Base-by-base conservation (phyloP, 2,113 vertebrate genomes). In the Polypterus bichir region DNA sequence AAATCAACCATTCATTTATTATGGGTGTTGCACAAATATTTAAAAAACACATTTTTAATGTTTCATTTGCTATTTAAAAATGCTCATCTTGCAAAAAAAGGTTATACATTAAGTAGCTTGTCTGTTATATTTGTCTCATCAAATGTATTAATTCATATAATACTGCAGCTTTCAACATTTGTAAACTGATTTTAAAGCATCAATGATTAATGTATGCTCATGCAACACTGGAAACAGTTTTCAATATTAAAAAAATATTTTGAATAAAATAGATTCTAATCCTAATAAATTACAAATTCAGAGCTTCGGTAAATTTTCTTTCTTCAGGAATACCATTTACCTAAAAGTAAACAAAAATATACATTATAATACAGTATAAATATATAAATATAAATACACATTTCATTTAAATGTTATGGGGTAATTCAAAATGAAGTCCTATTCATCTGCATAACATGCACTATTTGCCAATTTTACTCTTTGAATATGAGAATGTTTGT, bases 281-380 rank as follows among this genome's bases (percentile, higher is more conserved):
- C 27, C 62, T n/a, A 54, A 53, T 60, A 54, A 69, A 70, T 90
- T 89, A 97, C 76, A 97, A 81, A 77, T 95, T 91, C 69, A 94
- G 82, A 4, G 92, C 94, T 79, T 97, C 93, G 0, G 92, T 94
- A 74, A 98, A 87, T 69, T 98, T 98, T 65, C 92, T 84, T 73
- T 98, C 94, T 80, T 98, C 96, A 98, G 94, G 94, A 87, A 97
- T 98, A 92, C 94, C 96, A 95, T 98, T 98, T 93, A 97, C 92
- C 94, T 98, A 71, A 44, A 76, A 74, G 46, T 7, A 7, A 51
- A 51, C 9, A 51, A 27, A 27, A 51, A 51, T 51, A 9, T 51
- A 51, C 6, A 51, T 51, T 51, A 2, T 51, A 51, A 51, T 27
- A 9, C 49, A 51, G 49, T 7, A 51, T 51, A 9, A 54, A 11